Evolutionary conservation across 2,113 vertebrate genomes (phyloP), one percentile per base, ranked within the genome.

Genomic region (Spheniscus mendiculus): DNA sequence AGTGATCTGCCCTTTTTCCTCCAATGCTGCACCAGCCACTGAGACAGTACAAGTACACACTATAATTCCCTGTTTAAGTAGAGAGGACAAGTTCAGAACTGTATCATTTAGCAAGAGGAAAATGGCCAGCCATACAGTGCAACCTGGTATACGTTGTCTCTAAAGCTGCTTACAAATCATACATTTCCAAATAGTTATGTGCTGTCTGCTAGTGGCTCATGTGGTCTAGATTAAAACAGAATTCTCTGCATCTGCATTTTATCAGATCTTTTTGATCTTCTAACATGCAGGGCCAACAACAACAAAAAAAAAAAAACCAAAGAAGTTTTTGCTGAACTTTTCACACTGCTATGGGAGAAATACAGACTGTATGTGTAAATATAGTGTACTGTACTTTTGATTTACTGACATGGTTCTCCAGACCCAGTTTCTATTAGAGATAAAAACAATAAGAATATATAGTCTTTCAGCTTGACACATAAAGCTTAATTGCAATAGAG

Each of bases 201-300:
- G 40, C 84, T 62, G 36, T 61, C 20, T 62, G 58, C 52, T 78
- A 42, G 59, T 38, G 74, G 66, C 45, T 94, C 38, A 29, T 73
- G 79, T 77, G 77, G 89, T 72, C 86, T 66, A 59, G 69, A 85
- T 69, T 89, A 74, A 86, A 95, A 83, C 34, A 69, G 87, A 95
- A 84, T 76, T 85, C 47, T 52, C 27, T 63, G 45, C 30, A 63
- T 93, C 86, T 97, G 85, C 73, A 86, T 97, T 97, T 96, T 95
- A 83, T 97, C n/a, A 65, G 23, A 22, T 72, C 27, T 88, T 97
- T 71, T 70, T 95, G 3, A 47, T 90, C 47, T 94, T 61, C 29
- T 50, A 58, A 89, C 18, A 45, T 40, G 25, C 70, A 77, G 26
- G 30, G 8, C 58, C 27, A 53, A 59, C 20, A 58, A 59, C 20